Conservation (phyloP, 2,113 vertebrate genomes). For the Lethenteron reissneri region DNA sequence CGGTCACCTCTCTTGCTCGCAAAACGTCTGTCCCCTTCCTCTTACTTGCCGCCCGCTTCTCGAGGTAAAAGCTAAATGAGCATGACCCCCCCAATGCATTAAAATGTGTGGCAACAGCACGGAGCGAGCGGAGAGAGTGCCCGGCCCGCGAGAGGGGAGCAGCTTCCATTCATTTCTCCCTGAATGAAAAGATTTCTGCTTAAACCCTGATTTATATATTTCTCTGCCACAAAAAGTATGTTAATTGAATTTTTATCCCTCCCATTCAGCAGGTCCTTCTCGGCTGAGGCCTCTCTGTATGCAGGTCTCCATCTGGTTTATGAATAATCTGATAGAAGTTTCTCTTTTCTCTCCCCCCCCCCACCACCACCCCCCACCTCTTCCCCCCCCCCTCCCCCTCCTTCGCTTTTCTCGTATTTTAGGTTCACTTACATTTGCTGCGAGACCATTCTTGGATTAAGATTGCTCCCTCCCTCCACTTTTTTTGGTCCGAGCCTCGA, state of each 20-base stretch:
- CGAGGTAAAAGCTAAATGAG: too few species aligned
- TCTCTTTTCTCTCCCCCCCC: neutral
- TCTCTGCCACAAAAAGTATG: neutral
- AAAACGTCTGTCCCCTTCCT: too few species aligned
- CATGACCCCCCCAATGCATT: too few species aligned
- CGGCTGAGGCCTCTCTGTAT: slow-evolving; percentile 2
- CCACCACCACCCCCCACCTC: too few species aligned
- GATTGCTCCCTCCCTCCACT: neutral
- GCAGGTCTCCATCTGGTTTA: neutral
- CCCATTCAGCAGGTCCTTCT: slow-evolving; percentile 1
- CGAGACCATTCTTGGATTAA: slow-evolving; percentile 1
- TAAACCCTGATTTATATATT: neutral
- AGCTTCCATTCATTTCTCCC: neutral
- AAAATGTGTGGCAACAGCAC: too few species aligned
- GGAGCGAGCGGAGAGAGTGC: too few species aligned
- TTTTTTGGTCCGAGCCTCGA: too few species aligned
- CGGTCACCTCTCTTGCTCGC: too few species aligned
- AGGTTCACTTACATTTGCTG: slow-evolving; percentile 1
- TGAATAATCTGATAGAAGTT: slow-evolving; percentile 5
- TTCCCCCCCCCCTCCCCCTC: too few species aligned
- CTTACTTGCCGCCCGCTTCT: too few species aligned
- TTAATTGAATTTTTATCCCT: slow-evolving; percentile 4
- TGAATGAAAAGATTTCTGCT: neutral
- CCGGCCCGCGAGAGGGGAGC: too few species aligned
- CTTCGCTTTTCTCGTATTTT: neutral